Percentiles rank a stretch among this genome's conserved stretches.
Conservation (phyloP, 1,140 invertebrate species). For the Drosophila malerkotliana region DNA sequence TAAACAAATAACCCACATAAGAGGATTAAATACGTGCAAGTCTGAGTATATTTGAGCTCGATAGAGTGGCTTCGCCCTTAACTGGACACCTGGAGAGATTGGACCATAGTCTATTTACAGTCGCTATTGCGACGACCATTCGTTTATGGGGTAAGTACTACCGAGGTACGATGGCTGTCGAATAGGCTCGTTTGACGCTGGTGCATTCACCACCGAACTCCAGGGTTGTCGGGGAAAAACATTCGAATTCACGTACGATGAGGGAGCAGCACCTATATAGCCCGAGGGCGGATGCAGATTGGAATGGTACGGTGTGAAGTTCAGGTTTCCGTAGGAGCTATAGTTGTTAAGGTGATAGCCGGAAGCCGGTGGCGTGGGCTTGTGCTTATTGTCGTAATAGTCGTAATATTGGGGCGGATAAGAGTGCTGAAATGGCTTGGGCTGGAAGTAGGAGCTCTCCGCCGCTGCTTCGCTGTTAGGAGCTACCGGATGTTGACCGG, state of each 20-base stretch:
- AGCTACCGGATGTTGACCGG: constrained; percentile 39
- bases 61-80: constrained; percentile 32
- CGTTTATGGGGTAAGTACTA: constrained; percentile 64
- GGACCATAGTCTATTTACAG: constrained; percentile 52
- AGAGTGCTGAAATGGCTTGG: constrained; percentile 62
- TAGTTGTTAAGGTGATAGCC: constrained; percentile 72
- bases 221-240: constrained; percentile 70
- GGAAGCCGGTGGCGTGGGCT: constrained; percentile 44
- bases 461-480: constrained; percentile 34
- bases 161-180: constrained; percentile 70
- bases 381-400: constrained; percentile 75
- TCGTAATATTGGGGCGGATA: constrained; percentile 75
- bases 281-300: constrained; percentile 61
- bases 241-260: constrained; percentile 69
- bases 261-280: constrained; percentile 57
- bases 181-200: constrained; percentile 58
- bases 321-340: constrained; percentile 67
- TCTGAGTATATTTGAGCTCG: constrained; percentile 49
- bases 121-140: constrained; percentile 72
- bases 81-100: constrained; percentile 44
- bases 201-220: constrained; percentile 66
- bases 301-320: constrained; percentile 73
- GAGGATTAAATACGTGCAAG: constrained; percentile 14
- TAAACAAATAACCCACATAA: constrained; percentile 15
- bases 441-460: constrained; percentile 62